These are phyloP conservation scores for Pseudoips prasinana DNA, from an alignment of 2,888 invertebrate genomes.

Conservation along the genomic window DNA sequence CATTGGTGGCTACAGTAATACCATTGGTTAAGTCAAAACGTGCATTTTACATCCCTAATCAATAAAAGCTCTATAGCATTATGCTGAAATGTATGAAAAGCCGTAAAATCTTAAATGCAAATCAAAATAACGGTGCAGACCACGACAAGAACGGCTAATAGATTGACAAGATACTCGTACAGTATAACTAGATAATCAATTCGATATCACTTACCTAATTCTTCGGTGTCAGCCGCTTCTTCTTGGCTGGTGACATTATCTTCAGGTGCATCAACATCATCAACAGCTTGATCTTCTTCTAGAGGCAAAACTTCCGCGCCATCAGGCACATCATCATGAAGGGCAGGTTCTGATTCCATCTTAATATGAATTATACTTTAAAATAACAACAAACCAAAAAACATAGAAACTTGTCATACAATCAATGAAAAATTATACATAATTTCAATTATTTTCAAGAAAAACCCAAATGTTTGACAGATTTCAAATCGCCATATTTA, in stretches of 20 bases:
- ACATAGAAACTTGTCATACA: slow-evolving; percentile 48
- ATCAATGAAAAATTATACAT: slow-evolving; percentile 36
- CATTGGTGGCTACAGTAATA: slow-evolving; percentile 55
- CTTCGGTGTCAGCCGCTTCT: slow-evolving; percentile 52
- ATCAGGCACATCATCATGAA: slow-evolving; percentile 66
- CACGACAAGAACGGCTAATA: slow-evolving; percentile 8
- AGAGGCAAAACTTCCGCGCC: slow-evolving; percentile 76
- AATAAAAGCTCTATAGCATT: too few relatives aligned
- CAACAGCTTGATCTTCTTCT: slow-evolving; percentile 60
- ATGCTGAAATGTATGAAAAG: too few relatives aligned
- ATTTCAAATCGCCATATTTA: slow-evolving; percentile 6
- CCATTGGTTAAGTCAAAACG: slow-evolving; percentile 7
- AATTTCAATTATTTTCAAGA: slow-evolving; percentile 48
- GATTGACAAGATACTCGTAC: too few relatives aligned
- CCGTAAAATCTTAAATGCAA: slow-evolving; percentile 9
- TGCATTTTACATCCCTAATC: background rate
- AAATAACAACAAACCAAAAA: slow-evolving; percentile 39
- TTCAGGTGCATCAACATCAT: slow-evolving; percentile 59
- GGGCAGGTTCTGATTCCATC: slow-evolving; percentile 72
- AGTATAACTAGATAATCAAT: too few relatives aligned
- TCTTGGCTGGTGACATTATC: slow-evolving; percentile 61
- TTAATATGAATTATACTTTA: slow-evolving; percentile 24
- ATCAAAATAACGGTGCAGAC: slow-evolving; percentile 21
- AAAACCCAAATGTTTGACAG: slow-evolving; percentile 52
- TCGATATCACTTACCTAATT: slow-evolving; percentile 44